phyloP scores from a whole-genome alignment of 2,888 invertebrate genomes.

The Chelonus formosanus region DNA sequence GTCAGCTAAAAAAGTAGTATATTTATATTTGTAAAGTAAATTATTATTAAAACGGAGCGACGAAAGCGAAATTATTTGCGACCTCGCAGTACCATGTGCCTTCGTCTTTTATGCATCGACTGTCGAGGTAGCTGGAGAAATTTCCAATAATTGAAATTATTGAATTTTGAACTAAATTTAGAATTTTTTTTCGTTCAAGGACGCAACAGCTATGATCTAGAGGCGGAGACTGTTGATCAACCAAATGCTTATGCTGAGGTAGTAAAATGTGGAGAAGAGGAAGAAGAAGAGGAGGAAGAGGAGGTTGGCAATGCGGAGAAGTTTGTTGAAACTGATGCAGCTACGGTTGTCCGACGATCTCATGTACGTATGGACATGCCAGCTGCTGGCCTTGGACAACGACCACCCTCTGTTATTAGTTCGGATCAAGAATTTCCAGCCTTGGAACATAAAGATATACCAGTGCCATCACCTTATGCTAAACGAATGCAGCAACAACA shows the following conservation, averaged over 20 bases:
- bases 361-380: constrained; percentile 72
- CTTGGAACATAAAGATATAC: constrained; percentile 55
- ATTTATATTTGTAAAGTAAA: too few species aligned
- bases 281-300: constrained; percentile 36
- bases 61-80: constrained; percentile 37
- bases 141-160: constrained; percentile 2
- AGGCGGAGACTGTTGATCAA: constrained; percentile 54
- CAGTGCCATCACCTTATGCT: constrained; percentile 53
- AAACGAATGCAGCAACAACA: constrained; percentile 48
- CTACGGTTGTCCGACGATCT: constrained; percentile 60
- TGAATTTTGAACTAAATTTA: constrained; percentile 11
- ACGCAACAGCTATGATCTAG: constrained; percentile 60
- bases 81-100: constrained; percentile 65
- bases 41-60: constrained; percentile 30
- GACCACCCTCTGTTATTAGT: constrained; percentile 75
- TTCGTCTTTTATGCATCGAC: constrained; percentile 68
- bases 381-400: constrained; percentile 72
- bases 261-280: constrained; percentile 43
- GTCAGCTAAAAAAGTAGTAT: too few species aligned
- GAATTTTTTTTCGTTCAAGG: constrained; percentile 46
- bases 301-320: constrained; percentile 47
- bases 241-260: constrained; percentile 51
- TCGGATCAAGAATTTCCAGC: constrained; percentile 59
- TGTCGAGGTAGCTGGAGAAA: constrained; percentile 66
- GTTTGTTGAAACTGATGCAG: constrained; percentile 57